Conservation (phyloP, 2,797 vertebrate species). For the Oreochromis mossambicus region DNA sequence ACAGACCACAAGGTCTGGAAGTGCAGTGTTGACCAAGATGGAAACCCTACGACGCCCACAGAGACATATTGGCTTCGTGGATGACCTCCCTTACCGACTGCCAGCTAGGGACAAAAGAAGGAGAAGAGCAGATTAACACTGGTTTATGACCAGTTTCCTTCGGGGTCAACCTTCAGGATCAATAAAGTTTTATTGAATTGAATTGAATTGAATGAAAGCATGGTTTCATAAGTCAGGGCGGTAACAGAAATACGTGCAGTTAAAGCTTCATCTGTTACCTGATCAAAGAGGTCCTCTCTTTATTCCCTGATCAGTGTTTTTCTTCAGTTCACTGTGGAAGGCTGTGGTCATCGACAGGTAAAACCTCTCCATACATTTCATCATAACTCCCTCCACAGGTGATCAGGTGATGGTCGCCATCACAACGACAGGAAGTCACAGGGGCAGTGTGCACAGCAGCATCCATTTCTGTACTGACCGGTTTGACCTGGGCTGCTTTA, state of each 20-base stretch:
- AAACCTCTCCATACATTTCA: not conserved
- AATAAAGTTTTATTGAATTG: no score
- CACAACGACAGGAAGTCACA: not conserved
- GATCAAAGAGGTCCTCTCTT: no score
- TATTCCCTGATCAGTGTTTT: no score
- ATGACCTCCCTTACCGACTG: not conserved
- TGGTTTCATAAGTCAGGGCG: not conserved
- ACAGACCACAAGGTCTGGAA: not conserved
- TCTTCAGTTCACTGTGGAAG: not conserved
- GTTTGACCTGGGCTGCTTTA: not conserved
- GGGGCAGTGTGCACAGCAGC: not conserved
- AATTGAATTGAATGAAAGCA: not conserved
- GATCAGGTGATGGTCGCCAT: not conserved
- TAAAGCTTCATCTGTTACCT: no score
- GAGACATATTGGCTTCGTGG: not conserved
- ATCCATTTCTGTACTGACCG: not conserved
- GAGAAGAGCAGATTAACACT: not conserved
- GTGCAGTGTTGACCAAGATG: not conserved
- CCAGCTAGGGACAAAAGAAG: not conserved
- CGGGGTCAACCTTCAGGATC: no score
- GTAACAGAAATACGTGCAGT: not conserved
- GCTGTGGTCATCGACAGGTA: not conserved
- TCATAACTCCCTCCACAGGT: not conserved
- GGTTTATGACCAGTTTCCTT: not conserved
- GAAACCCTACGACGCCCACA: not conserved